phyloP scores from a whole-genome alignment of 2,113 vertebrate species.

The Anas platyrhynchos region DNA sequence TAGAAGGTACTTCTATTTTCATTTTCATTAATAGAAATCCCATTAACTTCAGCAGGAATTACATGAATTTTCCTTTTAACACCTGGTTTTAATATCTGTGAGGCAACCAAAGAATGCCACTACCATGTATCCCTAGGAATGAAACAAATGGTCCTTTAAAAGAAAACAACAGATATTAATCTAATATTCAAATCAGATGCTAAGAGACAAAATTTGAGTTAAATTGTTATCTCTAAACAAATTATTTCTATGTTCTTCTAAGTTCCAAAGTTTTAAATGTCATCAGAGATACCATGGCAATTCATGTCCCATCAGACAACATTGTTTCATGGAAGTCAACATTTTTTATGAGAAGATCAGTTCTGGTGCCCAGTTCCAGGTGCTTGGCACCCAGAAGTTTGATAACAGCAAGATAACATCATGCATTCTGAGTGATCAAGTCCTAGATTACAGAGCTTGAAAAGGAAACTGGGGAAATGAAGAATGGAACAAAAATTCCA shows the following conservation, averaged over 20 bases:
- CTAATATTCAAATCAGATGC: neutral
- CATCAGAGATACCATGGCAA: neutral
- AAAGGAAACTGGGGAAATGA: neutral
- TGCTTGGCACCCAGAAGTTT: neutral
- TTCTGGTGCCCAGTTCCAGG: neutral
- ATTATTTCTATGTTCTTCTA: neutral
- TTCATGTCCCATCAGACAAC: neutral
- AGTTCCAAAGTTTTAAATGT: neutral
- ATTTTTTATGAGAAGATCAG: neutral
- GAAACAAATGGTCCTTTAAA: neutral
- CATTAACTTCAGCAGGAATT: neutral
- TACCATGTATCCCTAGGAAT: neutral
- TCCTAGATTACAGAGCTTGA: neutral
- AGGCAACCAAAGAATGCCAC: neutral
- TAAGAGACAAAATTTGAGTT: neutral
- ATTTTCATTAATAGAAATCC: neutral
- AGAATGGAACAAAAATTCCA: neutral
- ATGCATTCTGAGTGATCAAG: neutral
- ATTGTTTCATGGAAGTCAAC: neutral
- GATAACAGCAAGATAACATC: neutral
- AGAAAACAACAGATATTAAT: neutral
- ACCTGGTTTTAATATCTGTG: neutral
- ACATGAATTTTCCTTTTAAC: neutral
- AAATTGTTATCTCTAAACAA: neutral
- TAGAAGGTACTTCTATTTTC: neutral